phyloP scores from a whole-genome alignment of 2,113 vertebrate species.

The Cebidichthys violaceus region DNA sequence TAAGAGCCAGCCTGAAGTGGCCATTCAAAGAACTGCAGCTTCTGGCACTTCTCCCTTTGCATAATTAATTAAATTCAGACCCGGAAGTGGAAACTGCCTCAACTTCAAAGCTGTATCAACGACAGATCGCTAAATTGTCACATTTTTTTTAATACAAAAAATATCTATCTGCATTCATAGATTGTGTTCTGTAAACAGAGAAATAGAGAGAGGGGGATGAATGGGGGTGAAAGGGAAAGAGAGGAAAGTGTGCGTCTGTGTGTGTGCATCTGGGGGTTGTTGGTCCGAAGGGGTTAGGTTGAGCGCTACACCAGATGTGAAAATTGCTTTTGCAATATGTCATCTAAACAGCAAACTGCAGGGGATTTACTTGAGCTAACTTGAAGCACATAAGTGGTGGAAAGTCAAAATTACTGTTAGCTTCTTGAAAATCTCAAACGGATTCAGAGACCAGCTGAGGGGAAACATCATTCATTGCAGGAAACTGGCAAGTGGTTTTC shows the following conservation, averaged over 20 bases:
- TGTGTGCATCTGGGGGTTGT: conserved; percentile 46
- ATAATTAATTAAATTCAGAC: not conserved
- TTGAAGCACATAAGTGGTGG: conserved; percentile 63
- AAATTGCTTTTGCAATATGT: conserved; percentile 77
- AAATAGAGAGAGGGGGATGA: not conserved
- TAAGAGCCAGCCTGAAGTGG: too few species aligned
- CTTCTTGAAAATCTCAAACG: conserved; percentile 61
- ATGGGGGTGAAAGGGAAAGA: conserved; percentile 13
- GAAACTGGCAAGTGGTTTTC: conserved; percentile 56
- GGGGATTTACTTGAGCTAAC: conserved; percentile 67
- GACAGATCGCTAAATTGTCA: not conserved
- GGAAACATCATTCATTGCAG: conserved; percentile 63
- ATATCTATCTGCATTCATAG: not conserved
- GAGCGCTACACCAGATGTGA: conserved; percentile 75
- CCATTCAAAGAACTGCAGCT: too few species aligned
- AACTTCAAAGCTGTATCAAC: conserved; percentile 2
- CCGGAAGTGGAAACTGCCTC: not conserved
- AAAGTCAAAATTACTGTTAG: conserved; percentile 60
- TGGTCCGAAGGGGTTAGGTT: conserved; percentile 41
- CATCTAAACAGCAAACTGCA: conserved; percentile 73
- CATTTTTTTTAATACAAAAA: not conserved
- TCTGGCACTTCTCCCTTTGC: too few species aligned
- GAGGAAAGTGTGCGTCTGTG: conserved; percentile 24
- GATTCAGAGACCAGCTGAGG: conserved; percentile 51
- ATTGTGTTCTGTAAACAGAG: conserved; percentile 1